Conservation (phyloP, 2,888 invertebrate genomes). For the Vesta saturnalis region DNA sequence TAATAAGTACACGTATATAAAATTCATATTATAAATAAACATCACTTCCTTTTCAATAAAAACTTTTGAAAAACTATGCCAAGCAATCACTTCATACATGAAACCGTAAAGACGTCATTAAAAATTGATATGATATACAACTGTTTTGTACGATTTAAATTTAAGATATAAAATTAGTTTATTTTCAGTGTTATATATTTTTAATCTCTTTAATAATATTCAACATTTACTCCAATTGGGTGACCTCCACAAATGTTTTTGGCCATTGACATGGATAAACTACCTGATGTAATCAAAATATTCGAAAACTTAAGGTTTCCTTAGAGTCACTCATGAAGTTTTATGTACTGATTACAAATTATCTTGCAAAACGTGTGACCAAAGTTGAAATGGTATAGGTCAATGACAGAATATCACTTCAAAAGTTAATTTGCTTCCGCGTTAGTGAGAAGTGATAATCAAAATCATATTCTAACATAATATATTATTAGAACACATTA, state of each 20-base stretch:
- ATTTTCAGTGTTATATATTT: not conserved
- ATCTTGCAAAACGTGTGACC: constrained; percentile 1
- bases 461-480: not conserved
- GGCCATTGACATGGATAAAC: not conserved
- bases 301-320: not conserved
- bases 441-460: not conserved
- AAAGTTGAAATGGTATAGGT: not conserved
- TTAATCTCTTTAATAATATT: not conserved
- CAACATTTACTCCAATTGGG: not conserved
- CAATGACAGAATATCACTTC: constrained; percentile 7
- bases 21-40: not conserved
- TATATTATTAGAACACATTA: not conserved
- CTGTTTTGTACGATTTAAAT: constrained; percentile 7
- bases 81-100: not conserved
- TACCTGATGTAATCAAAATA: not conserved
- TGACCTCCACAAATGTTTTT: not conserved
- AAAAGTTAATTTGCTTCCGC: not conserved
- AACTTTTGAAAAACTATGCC: not conserved
- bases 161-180: not conserved
- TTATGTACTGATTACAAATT: not conserved
- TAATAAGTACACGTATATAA: too few species aligned
- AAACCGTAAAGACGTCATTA: constrained; percentile 9
- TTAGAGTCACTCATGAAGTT: not conserved
- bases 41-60: not conserved
- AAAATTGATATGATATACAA: constrained; percentile 5